Percentiles rank a stretch among this genome's conserved stretches.
These are phyloP conservation scores for Rhinoraja longicauda DNA, from an alignment of 2,797 vertebrate species.

Conservation along the genomic window DNA sequence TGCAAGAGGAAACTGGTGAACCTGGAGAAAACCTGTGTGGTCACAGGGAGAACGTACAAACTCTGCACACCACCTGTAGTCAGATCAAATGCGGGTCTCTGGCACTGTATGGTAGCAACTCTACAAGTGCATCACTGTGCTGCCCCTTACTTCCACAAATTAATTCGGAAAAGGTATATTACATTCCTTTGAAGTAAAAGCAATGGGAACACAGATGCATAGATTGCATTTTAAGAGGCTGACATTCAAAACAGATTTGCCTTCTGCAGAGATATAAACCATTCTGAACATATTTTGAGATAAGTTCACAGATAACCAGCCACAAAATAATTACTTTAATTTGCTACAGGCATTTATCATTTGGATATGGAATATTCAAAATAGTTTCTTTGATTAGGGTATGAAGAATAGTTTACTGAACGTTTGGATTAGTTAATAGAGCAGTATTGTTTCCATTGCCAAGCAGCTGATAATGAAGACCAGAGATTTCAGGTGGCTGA, in stretches of 20 bases:
- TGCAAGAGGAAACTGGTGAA: too few species aligned
- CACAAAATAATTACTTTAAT: not conserved
- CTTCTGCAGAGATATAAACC: not conserved
- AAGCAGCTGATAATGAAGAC: not conserved
- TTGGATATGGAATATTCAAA: not conserved
- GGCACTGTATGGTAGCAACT: too few species aligned
- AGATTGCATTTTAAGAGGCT: not conserved
- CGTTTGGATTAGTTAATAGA: not conserved
- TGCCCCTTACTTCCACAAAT: not conserved
- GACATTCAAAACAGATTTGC: not conserved
- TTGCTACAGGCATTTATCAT: not conserved
- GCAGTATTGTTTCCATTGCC: not conserved
- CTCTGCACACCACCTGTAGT: too few species aligned
- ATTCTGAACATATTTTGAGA: not conserved
- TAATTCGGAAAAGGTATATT: not conserved
- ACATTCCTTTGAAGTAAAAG: not conserved
- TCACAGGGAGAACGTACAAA: too few species aligned
- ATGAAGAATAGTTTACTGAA: not conserved
- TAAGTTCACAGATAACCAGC: not conserved
- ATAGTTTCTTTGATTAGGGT: not conserved
- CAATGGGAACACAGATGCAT: not conserved
- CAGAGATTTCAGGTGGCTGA: not conserved
- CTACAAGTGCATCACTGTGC: too few species aligned
- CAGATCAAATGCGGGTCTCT: too few species aligned
- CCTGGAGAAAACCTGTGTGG: too few species aligned